A percentile compares a stretch with the other conserved stretches of the same genome.
phyloP scores from a whole-genome alignment of 1,140 invertebrate genomes.

The Euura lappo region DNA sequence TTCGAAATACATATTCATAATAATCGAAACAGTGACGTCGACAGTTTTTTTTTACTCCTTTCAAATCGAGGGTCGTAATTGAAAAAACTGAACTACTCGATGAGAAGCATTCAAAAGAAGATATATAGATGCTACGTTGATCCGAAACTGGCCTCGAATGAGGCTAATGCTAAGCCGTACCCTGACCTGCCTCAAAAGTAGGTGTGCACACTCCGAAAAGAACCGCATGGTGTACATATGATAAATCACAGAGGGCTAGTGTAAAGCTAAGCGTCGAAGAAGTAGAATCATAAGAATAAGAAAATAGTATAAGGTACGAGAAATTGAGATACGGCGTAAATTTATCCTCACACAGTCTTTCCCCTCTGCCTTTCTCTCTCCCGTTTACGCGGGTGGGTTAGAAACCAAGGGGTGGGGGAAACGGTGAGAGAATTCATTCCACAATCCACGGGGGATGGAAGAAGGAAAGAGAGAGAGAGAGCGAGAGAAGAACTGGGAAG shows the following conservation, averaged over 20 bases:
- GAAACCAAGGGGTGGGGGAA: background rate
- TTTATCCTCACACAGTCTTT: too few species aligned
- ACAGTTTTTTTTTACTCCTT: too few species aligned
- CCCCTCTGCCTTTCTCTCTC: too few species aligned
- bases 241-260: constrained; percentile 29
- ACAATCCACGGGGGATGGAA: background rate
- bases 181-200: constrained; percentile 40
- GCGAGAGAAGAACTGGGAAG: constrained; percentile 15
- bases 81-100: too few species aligned
- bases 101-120: too few species aligned
- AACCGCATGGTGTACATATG: constrained; percentile 33
- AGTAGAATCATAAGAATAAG: constrained; percentile 16
- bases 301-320: too few species aligned
- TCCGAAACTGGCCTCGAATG: background rate
- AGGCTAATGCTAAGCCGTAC: constrained; percentile 29
- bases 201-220: background rate
- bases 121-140: too few species aligned
- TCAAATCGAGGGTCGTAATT: too few species aligned
- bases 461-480: too few species aligned
- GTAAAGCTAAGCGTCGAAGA: constrained; percentile 18
- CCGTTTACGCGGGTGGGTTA: background rate
- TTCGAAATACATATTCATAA: too few species aligned
- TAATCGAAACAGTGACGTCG: too few species aligned
- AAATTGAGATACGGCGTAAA: too few species aligned
- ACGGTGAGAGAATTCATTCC: background rate